A percentile compares a stretch with the other conserved stretches of the same genome.
Evolutionary conservation across 92 coral and sea anemone genomes (phyloP).

Genomic region (Phenganax subtilis): DNA sequence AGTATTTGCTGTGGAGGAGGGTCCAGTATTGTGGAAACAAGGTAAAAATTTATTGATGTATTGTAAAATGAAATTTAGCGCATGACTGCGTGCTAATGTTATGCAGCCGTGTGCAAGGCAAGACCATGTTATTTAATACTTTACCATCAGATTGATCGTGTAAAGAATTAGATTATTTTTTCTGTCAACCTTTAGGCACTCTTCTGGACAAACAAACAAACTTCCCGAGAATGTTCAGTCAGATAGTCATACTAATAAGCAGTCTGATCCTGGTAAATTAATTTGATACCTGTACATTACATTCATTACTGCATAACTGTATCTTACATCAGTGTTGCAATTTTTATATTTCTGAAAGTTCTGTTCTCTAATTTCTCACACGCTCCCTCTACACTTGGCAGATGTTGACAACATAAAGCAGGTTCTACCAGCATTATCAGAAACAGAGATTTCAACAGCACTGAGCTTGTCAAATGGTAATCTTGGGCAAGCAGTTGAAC

Average conservation of each 20-base stretch:
- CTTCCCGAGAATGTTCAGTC: background rate
- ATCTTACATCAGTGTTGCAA: no score
- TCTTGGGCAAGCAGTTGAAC: no score
- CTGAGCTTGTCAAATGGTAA: no score
- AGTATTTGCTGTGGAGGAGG: background rate
- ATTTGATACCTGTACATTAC: background rate
- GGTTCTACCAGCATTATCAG: no score
- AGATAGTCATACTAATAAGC: background rate
- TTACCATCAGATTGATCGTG: no score
- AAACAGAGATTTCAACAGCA: no score
- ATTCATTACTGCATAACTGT: background rate
- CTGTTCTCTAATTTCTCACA: no score
- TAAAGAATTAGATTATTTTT: no score
- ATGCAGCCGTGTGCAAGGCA: background rate
- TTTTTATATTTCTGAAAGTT: no score
- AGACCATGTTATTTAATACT: background rate
- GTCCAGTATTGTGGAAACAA: background rate
- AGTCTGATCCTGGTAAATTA: background rate
- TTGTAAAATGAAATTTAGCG: background rate
- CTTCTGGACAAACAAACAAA: background rate
- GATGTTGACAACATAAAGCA: no score
- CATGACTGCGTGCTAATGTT: background rate
- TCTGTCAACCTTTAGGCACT: background rate
- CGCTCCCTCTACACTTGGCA: no score
- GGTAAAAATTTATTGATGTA: background rate